Percentiles rank a stretch among this genome's conserved stretches.
These are phyloP conservation scores for Bombus picipes DNA, from an alignment of 1,140 invertebrate genomes.

Conservation along the genomic window DNA sequence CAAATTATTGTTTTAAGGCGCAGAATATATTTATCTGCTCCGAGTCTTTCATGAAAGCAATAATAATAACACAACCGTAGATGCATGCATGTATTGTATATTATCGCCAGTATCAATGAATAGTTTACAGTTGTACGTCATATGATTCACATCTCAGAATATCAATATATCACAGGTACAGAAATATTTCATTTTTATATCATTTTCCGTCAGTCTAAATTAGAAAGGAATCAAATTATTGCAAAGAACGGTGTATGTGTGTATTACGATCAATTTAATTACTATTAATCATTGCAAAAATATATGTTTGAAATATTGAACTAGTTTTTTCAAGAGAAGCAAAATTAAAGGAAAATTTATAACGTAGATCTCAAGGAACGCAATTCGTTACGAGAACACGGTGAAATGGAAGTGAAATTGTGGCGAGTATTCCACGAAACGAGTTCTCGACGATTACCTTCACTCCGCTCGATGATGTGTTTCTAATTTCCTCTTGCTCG, in stretches of 20 bases:
- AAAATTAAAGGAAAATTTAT: constrained; percentile 8
- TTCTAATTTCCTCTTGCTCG: neutral
- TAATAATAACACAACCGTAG: neutral
- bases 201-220: neutral
- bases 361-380: neutral
- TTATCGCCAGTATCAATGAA: neutral
- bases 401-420: constrained; percentile 5
- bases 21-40: neutral
- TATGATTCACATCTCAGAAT: neutral
- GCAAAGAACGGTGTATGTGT: neutral
- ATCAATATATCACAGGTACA: neutral
- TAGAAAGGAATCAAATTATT: neutral
- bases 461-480: neutral
- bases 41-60: neutral
- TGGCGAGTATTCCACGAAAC: neutral
- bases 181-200: neutral
- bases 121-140: too few species aligned
- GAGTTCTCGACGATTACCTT: constrained; percentile 2
- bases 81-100: neutral
- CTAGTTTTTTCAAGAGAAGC: neutral
- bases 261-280: neutral
- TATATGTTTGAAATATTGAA: neutral
- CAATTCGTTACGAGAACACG: neutral
- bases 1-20: neutral
- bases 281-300: neutral